Base-by-base conservation (phyloP, 1,140 invertebrate species). In the Dendrolimus punctatus region DNA sequence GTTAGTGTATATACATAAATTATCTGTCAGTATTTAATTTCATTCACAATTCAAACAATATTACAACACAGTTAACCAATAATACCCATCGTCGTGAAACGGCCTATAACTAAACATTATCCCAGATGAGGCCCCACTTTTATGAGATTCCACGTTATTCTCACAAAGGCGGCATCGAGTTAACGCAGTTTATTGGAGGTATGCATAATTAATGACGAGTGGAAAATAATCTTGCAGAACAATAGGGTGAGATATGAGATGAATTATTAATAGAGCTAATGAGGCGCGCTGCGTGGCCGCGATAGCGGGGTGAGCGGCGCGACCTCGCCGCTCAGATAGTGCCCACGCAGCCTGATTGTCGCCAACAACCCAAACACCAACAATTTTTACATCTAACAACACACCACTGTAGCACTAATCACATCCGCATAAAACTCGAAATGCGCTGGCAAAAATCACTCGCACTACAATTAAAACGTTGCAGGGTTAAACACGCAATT, bases 331-430 rank as follows among this genome's bases (percentile, higher is more conserved):
- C 59, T 44, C 56, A 64, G 75, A 85, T 85, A 81, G 73, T 69
- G 80, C 82, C 82, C 79, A 82, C 80, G 82, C 80, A 85, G 82
- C 77, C 82, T 71, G 78, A 76, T 78, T 85, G 79, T 85, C 79
- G 81, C 81, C 81, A 73, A 63, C 68, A 62, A 65, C 55, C 65
- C 69, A 52, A 75, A 76, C 23, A 72, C 68, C 60, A 70, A 67
- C 58, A 71, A 51, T 72, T 76, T 78, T 74, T 69, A 73, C 68
- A 66, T 66, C 64, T 63, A 55, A 54, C 45, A 55, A 44, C 45
- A 55, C 44, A 36, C 53, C 60, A 64, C 45, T 60, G 41, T 65
- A 53, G 53, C 57, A 40, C 59, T 49, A 65, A 62, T 46, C 8
- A 55, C 47, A 3, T 38, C 40, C 38, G 39, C 7, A 40, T 73